These are phyloP conservation scores for Coelogynopora nodosa DNA, from an alignment of 2,888 invertebrate species.

Conservation along the genomic window DNA sequence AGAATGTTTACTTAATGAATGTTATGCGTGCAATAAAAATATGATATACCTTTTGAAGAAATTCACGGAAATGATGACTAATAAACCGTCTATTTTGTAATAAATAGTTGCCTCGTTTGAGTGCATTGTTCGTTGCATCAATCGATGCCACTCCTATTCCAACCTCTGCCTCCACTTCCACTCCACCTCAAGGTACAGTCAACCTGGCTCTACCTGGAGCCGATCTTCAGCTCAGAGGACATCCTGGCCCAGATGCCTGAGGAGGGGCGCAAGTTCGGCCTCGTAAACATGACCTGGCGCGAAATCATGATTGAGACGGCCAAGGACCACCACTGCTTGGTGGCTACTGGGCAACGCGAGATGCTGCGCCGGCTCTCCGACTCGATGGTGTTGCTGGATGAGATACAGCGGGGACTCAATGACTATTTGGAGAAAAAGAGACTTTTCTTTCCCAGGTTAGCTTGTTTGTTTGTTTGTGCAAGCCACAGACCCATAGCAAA, in stretches of 20 bases:
- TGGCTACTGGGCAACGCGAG: constrained; percentile 61
- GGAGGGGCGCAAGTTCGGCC: constrained; percentile 78
- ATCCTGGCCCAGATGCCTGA: constrained; percentile 92
- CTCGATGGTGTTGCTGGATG: constrained; percentile 75
- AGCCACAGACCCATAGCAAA: not conserved
- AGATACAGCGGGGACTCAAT: constrained; percentile 84
- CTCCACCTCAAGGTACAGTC: constrained; percentile 68
- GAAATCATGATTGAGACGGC: constrained; percentile 66
- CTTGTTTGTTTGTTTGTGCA: not conserved
- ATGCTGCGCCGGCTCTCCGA: constrained; percentile 65
- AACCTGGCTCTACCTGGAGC: constrained; percentile 78
- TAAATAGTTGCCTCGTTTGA: too few species aligned
- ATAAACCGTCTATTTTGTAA: too few species aligned
- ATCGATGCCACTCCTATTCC: too few species aligned
- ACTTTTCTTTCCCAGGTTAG: constrained; percentile 78
- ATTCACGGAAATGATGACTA: too few species aligned
- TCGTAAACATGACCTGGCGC: constrained; percentile 76
- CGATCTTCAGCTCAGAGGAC: constrained; percentile 90
- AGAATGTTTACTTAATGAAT: too few species aligned
- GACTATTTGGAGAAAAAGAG: constrained; percentile 90
- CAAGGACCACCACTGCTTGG: constrained; percentile 61
- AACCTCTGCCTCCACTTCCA: not conserved
- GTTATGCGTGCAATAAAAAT: too few species aligned
- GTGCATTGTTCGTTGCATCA: too few species aligned
- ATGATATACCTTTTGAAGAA: too few species aligned